These are phyloP conservation scores for Drosophila takahashii DNA, from an alignment of 1,140 invertebrate species.

Conservation along the genomic window DNA sequence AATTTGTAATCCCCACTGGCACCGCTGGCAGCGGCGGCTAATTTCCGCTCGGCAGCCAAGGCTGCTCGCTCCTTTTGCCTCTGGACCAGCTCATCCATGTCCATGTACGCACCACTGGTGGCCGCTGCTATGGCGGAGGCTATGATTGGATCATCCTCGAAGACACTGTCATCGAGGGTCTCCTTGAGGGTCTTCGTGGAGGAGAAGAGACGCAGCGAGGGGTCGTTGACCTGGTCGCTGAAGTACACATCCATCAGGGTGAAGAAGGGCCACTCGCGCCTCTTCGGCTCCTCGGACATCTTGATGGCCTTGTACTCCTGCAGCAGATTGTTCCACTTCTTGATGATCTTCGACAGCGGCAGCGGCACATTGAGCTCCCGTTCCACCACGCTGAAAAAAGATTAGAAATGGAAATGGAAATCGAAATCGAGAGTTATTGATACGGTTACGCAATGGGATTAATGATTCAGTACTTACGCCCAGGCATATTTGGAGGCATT, in stretches of 20 bases:
- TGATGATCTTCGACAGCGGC: slow-evolving; percentile 84
- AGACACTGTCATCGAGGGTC: slow-evolving; percentile 83
- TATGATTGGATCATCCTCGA: slow-evolving; percentile 84
- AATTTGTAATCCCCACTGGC: slow-evolving; percentile 69
- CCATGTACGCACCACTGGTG: slow-evolving; percentile 82
- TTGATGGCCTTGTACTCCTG: slow-evolving; percentile 85
- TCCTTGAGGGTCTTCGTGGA: slow-evolving; percentile 84
- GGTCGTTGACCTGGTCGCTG: slow-evolving; percentile 84
- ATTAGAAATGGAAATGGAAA: not conserved
- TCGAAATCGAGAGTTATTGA: not conserved
- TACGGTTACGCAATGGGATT: slow-evolving; percentile 15
- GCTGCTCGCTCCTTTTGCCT: slow-evolving; percentile 79
- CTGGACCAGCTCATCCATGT: slow-evolving; percentile 79
- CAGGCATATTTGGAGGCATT: slow-evolving; percentile 85
- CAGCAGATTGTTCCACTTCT: slow-evolving; percentile 85
- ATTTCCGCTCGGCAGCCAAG: slow-evolving; percentile 66
- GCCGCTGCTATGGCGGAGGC: slow-evolving; percentile 83
- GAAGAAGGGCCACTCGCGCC: slow-evolving; percentile 84
- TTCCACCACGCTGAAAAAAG: slow-evolving; percentile 74
- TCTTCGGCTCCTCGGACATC: slow-evolving; percentile 84
- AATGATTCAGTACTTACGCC: slow-evolving; percentile 78
- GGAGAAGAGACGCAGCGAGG: slow-evolving; percentile 81
- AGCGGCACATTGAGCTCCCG: slow-evolving; percentile 84
- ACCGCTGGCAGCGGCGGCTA: slow-evolving; percentile 68
- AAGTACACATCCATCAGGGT: slow-evolving; percentile 84